Base-by-base conservation (phyloP, 2,797 vertebrate species). In the Chaetodon trifasciatus region DNA sequence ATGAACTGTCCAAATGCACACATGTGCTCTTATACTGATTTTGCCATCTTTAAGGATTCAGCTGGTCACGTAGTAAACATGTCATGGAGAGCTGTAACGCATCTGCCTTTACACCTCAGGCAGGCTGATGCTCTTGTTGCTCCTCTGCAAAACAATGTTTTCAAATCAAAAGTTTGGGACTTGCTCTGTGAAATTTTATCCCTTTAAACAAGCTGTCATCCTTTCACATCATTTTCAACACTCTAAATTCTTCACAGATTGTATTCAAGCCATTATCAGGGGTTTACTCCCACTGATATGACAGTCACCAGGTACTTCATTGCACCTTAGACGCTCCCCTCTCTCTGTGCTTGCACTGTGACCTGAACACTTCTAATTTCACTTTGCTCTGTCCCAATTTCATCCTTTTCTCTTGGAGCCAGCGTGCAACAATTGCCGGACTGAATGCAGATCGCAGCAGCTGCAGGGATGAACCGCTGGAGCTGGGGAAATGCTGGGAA, bases 391-490 rank as follows among this genome's bases (percentile, higher is more conserved):
- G 56, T 77, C 79, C 80, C 68, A 62, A 86, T 86, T 82, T 74
- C 42, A 24, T 63, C 5, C 5, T 62, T 86, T 82, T 66, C 63
- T 82, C 63, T 57, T 46, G 28, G 67, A 49, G 49, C 7, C 84
- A 91, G 88, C 10, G 64, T 74, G 70, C 79, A 81, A 75, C 79
- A 55, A 62, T 81, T 49, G 46, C 66, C 74, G 81, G 76, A 78
- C 71, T 81, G 82, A 13, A 89, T 86, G 78, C 84, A 64, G 81
- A 74, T 53, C 1, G 44, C 23, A 39, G 86, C 89, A 82, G 91
- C 91, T 84, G 88, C 87, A 69, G 90, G 80, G 86, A 94, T 93
- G 91, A 91, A 81, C 47, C 32, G 50, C 78, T 32, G 84, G 85
- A 56, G 82, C 74, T 21, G 53, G 70, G 74, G 70, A 68, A 89